Base-by-base conservation (phyloP, 2,113 vertebrate species). In the Sorex araneus region DNA sequence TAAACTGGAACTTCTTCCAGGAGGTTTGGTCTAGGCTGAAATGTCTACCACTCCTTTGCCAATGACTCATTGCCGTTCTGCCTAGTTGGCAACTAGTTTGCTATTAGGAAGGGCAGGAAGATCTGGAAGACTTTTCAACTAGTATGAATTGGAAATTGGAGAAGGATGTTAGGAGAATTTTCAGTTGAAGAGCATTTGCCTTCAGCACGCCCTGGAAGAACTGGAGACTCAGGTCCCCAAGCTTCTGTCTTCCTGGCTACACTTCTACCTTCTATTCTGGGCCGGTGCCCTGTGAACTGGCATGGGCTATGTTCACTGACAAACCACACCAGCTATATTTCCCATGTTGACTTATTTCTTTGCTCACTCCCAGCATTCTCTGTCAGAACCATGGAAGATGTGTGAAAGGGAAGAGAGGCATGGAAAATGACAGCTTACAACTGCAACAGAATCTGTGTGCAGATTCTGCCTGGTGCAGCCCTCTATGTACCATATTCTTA, bases 101-200 rank as follows among this genome's bases (percentile, higher is more conserved):
- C 19, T 32, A n/a, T 79, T 69, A 16, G 19, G 15, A 67, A 70
- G 15, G 32, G 8, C 60, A 36, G 57, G 3, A 66, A 47, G 16
- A 8, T 32, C 40, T 19, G 21, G 8, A 71, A 28, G 64, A 7
- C 11, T 67, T 87, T 32, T 15, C 15, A n/a, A 54, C 32, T 19
- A 12, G n/a, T 32, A 19, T 7, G 28, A 76, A 19, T 47, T 47
- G 34, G 64, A 89, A 71, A 73, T 21, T 47, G 28, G 50, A 54
- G 36, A 90, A 95, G 45, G 36, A 27, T 4, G 1, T 83, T 36
- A 70, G 50, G 63, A 50, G 36, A 47, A 12, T 43, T 93, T 82
- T 13, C 40, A 19, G 1, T n/a, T 66, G 36, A 25, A 28, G 3
- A 57, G 2, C 0, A 0, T 34, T 47, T n/a, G 12, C n/a, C 1